Conservation (phyloP, 2,113 vertebrate species). For the Tautogolabrus adspersus region DNA sequence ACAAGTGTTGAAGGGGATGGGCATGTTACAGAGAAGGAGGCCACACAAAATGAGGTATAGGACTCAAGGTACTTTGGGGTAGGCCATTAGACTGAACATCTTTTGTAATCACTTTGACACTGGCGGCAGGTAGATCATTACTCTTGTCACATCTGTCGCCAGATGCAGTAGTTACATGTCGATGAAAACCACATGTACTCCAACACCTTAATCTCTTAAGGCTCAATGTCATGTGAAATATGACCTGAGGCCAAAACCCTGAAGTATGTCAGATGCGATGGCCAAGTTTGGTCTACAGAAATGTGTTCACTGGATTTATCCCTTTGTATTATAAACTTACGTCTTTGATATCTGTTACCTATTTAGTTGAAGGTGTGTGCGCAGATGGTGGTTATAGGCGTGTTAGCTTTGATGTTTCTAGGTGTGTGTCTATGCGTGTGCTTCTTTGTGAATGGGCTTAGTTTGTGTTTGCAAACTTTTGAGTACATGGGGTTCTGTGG, state of each 20-base stretch:
- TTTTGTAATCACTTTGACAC: not conserved
- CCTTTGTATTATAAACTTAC: not conserved
- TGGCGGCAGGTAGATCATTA: not conserved
- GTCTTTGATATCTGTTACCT: not conserved
- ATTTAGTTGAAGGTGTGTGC: not conserved
- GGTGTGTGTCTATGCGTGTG: slow-evolving; percentile 4
- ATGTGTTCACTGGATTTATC: not conserved
- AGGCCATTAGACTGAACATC: not conserved
- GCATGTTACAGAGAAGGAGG: not conserved
- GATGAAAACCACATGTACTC: not conserved
- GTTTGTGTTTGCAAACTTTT: not conserved
- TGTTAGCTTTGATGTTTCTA: slow-evolving; percentile 24
- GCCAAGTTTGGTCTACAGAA: not conserved
- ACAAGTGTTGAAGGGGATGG: not conserved
- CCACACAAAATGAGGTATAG: not conserved
- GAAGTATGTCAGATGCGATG: not conserved
- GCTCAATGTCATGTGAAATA: not conserved
- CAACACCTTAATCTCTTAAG: not conserved
- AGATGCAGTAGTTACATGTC: not conserved
- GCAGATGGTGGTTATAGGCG: not conserved
- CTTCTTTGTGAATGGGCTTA: not conserved
- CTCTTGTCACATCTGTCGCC: not conserved
- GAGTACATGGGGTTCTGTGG: not conserved
- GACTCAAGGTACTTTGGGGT: not conserved
- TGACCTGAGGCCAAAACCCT: not conserved